A percentile compares a stretch with the other conserved stretches of the same genome.
These are phyloP conservation scores for Spilarctia lutea DNA, from an alignment of 2,888 invertebrate genomes.

Conservation along the genomic window DNA sequence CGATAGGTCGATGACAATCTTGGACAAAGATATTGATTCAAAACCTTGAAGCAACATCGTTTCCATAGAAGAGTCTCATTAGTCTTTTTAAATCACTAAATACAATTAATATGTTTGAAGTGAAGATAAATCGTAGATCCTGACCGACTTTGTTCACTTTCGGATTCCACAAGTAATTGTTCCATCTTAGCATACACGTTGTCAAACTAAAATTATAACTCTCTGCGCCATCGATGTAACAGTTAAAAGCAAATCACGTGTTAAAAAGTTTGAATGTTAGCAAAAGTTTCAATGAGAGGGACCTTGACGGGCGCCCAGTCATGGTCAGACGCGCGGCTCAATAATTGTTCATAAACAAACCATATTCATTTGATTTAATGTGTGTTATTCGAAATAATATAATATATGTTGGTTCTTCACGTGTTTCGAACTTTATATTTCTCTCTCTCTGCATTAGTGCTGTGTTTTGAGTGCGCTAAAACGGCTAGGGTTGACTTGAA, in stretches of 20 bases:
- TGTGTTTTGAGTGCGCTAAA: no score
- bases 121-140: neutral
- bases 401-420: neutral
- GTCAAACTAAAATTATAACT: neutral
- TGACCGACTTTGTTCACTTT: neutral
- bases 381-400: neutral
- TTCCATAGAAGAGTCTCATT: no score
- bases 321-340: constrained; percentile 41
- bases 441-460: no score
- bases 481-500: no score
- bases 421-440: neutral
- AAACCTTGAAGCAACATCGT: no score
- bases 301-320: constrained; percentile 51
- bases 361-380: constrained; percentile 19
- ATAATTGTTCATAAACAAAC: constrained; percentile 50
- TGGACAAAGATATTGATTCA: no score
- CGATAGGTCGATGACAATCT: no score
- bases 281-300: constrained; percentile 51
- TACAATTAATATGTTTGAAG: no score
- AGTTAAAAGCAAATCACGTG: constrained; percentile 43
- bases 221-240: neutral
- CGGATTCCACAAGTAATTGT: neutral
- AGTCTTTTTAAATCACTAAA: neutral
- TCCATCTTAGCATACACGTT: neutral
- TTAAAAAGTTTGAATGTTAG: constrained; percentile 43